Base-by-base conservation (phyloP, 2,113 vertebrate species). In the Dipodomys stephensi region DNA sequence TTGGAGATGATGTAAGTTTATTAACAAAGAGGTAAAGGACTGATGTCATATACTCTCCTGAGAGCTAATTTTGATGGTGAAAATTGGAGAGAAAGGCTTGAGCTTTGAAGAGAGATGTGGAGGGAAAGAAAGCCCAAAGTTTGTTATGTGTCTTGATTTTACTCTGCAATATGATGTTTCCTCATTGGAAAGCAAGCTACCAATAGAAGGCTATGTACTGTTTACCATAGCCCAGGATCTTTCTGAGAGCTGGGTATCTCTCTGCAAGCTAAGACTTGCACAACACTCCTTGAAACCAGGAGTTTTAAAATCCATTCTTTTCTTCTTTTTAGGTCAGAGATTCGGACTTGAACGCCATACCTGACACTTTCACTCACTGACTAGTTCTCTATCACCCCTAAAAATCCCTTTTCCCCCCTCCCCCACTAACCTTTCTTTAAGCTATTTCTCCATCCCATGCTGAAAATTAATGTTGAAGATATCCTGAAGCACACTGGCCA, bases 11-110 rank as follows among this genome's bases (percentile, higher is more conserved):
- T 72, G 95, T 94, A 96, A 97, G 18, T 81, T 93, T 93, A 83
- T 86, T 64, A 95, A 49, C 81, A 87, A 62, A 87, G 65, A 94
- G 49, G 65, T 87, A 15, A 73, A 82, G 88, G 87, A 92, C 88
- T 93, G 90, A 97, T 94, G 93, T 97, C 93, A 97, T 64, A 80
- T 95, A 85, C 96, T 96, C 95, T 93, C 91, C 53, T 18, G 68
- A n/a, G 87, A 96, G 83, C 57, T 67, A 78, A 81, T 90, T 92
- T 82, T 93, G 79, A 95, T 87, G 91, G 82, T 84, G 91, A 92
- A 92, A 88, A 96, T 46, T 73, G 60, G 11, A 53, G 27, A 53
- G 74, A 83, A 86, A 92, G 16, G 18, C n/a, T 76, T 94, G 62
- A 80, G 20, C 44, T 95, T 90, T 88, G 71, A 74, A 67, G 30